Evolutionary conservation across 1,140 invertebrate species (phyloP), one percentile per base, ranked within the genome.

Genomic region (Onthophagus taurus): DNA sequence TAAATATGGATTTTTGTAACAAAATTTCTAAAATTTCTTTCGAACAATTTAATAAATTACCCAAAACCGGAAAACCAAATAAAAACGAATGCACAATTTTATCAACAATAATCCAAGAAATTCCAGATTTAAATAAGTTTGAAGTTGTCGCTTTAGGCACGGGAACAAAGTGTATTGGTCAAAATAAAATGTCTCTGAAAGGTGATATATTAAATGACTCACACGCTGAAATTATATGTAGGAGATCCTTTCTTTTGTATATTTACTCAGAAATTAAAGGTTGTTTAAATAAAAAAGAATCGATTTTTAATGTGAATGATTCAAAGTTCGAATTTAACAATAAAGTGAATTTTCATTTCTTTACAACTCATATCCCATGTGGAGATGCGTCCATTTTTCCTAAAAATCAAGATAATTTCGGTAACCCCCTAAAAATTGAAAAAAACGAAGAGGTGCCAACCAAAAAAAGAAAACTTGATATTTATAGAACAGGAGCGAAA

Each of bases 311-410:
- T 26, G 20, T 26, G 12, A 26, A n/a, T 29, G 11, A 16, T 3
- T 24, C 26, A 12, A 14, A 26, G 9, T 39, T 39, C 12, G 9
- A 23, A 9, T 13, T 26, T 16, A 9, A 11, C 11, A 39, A 14
- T 26, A 23, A 39, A 16, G 59, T 88, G 31, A 69, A 73, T 11
- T 93, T 92, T 67, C 82, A 92, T 65, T 84, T 96, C 57, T 91
- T 85, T 57, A 80, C 83, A 16, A 90, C 83, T 50, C 85, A 90
- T 58, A 77, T 82, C 26, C 92, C 91, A 31, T 97, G 92, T 71
- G 93, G 93, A 0, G 93, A 97, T 78, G 91, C 89, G 14, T 82
- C 86, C n/a, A 93, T 95, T 54, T 80, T 90, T 65, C 70, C 74
- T 7, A 81, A 78, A 64, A 57, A 55, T 46, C 46, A 52, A 16